Base-by-base conservation (phyloP, 2,113 vertebrate species). In the Rhizomys pruinosus region DNA sequence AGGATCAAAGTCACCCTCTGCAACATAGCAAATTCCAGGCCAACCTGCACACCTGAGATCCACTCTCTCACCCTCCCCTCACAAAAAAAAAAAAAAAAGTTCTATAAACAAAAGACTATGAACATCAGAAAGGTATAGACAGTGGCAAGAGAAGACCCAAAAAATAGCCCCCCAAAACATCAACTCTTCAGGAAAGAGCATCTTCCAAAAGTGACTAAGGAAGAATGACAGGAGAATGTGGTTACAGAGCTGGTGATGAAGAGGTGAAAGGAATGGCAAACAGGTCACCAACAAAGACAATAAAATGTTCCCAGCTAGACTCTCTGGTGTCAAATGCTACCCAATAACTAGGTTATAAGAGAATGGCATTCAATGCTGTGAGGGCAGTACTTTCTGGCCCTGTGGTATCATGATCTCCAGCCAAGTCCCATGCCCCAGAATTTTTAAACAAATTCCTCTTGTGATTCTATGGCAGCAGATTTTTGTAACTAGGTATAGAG, bases 361-460 rank as follows among this genome's bases (percentile, higher is more conserved):
- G 5, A 73, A 90, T 29, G 55, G 9, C n/a, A 16, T 77, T 55
- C 79, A 89, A 61, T 42, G 47, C 55, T 44, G 3, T 17, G n/a
- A 52, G 37, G 61, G 59, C 19, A 29, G 29, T 71, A 27, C 32
- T 63, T 39, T 68, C 42, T 63, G 59, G 55, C 22, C 9, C 15
- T 74, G 57, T 3, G 11, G 44, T 74, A 89, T 37, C 12, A 81
- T 15, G 47, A 77, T 37, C 52, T n/a, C 39, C 20, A 13, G 47
- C 63, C 81, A 86, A 20, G 22, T 11, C 8, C 87, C 37, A 37
- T 1, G 16, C 12, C 16, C 47, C 52, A 25, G 27, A 17, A 81
- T 71, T 87, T 87, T 87, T 44, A 71, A 81, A 82, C 17, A 77
- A 87, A 78, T 87, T 57, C 19, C 23, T 91, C 42, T 34, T 66